Base-by-base conservation (phyloP, 2,797 vertebrate genomes). In the Sebastes goodei region DNA sequence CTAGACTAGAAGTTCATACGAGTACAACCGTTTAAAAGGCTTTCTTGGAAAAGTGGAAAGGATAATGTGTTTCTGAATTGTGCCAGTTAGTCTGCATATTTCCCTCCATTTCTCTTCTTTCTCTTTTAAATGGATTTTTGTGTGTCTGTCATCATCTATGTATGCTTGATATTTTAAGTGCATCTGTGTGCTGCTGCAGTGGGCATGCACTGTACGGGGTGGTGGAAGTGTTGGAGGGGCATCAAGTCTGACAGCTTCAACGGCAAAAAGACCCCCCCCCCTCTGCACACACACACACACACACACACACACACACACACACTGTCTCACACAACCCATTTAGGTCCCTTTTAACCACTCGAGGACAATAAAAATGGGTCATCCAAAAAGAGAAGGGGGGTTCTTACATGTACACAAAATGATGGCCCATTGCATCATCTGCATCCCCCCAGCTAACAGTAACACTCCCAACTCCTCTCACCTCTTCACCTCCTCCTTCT, bases 351-450 rank as follows among this genome's bases (percentile, higher is more conserved):
- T 86, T 78, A 86, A 75, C 80, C 76, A 62, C 81, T 68, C 53
- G 61, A 83, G 81, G 73, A 85, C 87, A 78, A 87, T 84, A 86
- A 77, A 90, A 88, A 77, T 80, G 71, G 82, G 80, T 82, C 70
- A 64, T 81, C 53, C 53, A 21, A 77, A 76, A 83, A 80, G 30
- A 29, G 21, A 64, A 11, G 61, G 33, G 62, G 59, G 57, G 8
- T 46, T 56, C 35, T 46, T 61, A 75, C 65, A 38, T 17, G 42
- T 46, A 38, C 80, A 68, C 42, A 35, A 52, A 52, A 79, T 74
- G 63, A 90, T 73, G 52, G 35, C 68, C 71, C 32, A 53, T 89
- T 92, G 90, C 88, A 88, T 93, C 89, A 91, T 90, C 81, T 84
- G 65, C 77, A 56, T 76, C 70, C 72, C 64, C 25, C 35, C 35